Base-by-base conservation (phyloP, 2,113 vertebrate genomes). In the Balaeniceps rex region DNA sequence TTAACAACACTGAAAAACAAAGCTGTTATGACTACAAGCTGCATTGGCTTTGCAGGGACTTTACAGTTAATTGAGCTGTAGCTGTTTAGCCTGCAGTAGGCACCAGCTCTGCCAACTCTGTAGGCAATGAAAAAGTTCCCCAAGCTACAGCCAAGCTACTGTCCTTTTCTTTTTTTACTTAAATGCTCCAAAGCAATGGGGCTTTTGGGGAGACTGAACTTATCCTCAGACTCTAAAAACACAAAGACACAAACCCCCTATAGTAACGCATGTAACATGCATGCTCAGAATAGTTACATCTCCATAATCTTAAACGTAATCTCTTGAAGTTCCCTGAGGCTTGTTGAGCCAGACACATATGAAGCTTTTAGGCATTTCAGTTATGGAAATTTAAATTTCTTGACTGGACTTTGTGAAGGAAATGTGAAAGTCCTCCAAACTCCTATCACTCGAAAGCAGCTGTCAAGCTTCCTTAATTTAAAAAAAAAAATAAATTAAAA, bases 21-120 rank as follows among this genome's bases (percentile, higher is more conserved):
- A 92, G 58, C 79, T 90, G 83, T 91, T 96, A 60, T 0, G 3
- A 85, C 71, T 93, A 46, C 31, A 91, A 96, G 87, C 58, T 68
- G 74, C 57, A 57, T 7, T 72, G 87, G 52, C 75, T 91, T 88
- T 90, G 60, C 72, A 49, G 69, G 61, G 80, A 74, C 90, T 81
- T 91, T 11, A 82, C 84, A 93, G 63, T 57, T 94, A 92, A 92
- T 93, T 97, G 75, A 96, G 82, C 78, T 19, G 8, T 93, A 68
- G 19, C 66, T 90, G 77, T 93, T 94, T 91, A 93, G 74, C 87
- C 83, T 77, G 57, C 75, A 95, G 92, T 64, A 80, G 70, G 57
- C 46, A 88, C 60, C 78, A 85, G 92, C 54, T 93, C 42, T 91
- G 77, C 87, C 91, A 96, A 8, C 33, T 89, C 79, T 58, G 49